These are phyloP conservation scores for Poecilia gillii DNA, from an alignment of 2,797 vertebrate genomes.

Conservation along the genomic window DNA sequence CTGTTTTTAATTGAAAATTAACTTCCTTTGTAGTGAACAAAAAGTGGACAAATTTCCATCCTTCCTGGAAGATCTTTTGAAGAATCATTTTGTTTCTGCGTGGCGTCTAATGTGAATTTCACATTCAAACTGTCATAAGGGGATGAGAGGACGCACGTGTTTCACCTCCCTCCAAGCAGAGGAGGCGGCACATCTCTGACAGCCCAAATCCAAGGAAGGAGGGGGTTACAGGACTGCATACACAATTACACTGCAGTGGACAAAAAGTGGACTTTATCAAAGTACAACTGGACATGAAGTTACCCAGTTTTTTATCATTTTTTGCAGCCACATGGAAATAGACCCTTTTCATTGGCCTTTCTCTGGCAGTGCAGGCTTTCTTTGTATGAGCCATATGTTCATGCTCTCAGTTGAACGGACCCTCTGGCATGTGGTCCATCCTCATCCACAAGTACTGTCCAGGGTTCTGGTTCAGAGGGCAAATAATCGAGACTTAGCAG, in stretches of 20 bases:
- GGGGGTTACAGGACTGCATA: not conserved
- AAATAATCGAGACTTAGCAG: conserved; percentile 27
- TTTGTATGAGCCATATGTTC: conserved; percentile 57
- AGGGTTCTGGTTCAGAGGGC: conserved; percentile 29
- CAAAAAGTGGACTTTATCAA: conserved; percentile 2
- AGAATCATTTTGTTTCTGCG: conserved; percentile 21
- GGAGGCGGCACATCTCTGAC: conserved; percentile 35
- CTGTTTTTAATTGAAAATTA: conserved; percentile 12
- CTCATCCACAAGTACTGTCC: conserved; percentile 35
- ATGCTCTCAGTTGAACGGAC: conserved; percentile 29
- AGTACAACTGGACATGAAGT: not conserved
- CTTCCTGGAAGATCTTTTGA: conserved; percentile 16
- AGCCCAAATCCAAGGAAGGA: conserved; percentile 12
- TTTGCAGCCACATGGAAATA: conserved; percentile 13
- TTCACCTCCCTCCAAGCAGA: conserved; percentile 34
- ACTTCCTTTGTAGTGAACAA: too few species aligned
- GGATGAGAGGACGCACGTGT: conserved; percentile 34
- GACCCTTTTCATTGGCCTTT: conserved; percentile 35
- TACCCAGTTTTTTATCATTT: not conserved
- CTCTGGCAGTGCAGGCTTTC: conserved; percentile 28
- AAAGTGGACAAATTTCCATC: conserved; percentile 1
- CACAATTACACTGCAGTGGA: not conserved
- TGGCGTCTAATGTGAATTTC: conserved; percentile 52
- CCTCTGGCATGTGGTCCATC: conserved; percentile 36
- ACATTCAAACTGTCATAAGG: conserved; percentile 42